Conservation (phyloP, 2,888 invertebrate genomes). For the Euzetes globulus region DNA sequence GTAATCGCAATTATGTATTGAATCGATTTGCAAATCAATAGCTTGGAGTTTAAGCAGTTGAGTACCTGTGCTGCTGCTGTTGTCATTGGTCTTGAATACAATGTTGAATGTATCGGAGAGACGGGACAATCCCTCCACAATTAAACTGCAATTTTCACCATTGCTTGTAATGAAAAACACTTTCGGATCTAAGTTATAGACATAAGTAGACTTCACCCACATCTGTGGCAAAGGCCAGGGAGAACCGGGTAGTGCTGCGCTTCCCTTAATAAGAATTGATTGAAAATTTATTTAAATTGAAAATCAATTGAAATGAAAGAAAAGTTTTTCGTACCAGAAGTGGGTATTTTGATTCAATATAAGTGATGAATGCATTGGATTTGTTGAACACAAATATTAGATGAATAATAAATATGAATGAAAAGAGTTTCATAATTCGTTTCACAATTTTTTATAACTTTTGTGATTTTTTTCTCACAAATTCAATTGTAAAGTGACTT, state of each 20-base stretch:
- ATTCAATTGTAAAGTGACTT: no score
- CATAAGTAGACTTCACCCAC: slow-evolving; percentile 39
- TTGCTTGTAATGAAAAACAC: background rate
- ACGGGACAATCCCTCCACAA: slow-evolving; percentile 36
- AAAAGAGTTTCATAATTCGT: no score
- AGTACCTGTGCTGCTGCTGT: background rate
- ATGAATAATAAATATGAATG: no score
- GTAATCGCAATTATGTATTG: slow-evolving; percentile 35
- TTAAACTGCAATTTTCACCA: slow-evolving; percentile 43
- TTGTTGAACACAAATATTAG: background rate
- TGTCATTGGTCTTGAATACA: background rate
- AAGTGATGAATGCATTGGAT: slow-evolving; percentile 6
- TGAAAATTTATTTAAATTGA: background rate
- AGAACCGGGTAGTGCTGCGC: slow-evolving; percentile 43
- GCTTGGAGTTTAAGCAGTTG: background rate
- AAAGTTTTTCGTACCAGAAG: background rate
- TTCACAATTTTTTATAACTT: no score
- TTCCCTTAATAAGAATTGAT: slow-evolving; percentile 42
- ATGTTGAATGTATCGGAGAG: background rate
- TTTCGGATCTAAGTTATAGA: slow-evolving; percentile 36
- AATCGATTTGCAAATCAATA: slow-evolving; percentile 35
- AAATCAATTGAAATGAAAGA: background rate
- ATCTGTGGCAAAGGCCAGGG: slow-evolving; percentile 45
- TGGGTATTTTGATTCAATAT: slow-evolving; percentile 18
- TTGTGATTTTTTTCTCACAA: no score